Base-by-base conservation (phyloP, 2,888 invertebrate genomes). In the Xylota sylvarum region DNA sequence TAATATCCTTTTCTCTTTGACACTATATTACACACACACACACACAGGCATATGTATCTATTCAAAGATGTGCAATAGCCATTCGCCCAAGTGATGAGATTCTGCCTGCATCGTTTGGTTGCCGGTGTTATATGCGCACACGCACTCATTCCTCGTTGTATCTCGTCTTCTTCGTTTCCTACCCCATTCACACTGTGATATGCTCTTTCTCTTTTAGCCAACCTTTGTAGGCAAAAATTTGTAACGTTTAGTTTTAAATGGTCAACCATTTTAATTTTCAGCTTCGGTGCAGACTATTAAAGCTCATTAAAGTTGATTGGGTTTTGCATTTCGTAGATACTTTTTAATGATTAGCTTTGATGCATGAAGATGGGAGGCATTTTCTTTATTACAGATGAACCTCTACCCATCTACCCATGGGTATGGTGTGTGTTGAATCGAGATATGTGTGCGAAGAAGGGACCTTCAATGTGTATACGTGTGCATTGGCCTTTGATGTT, bases 291-390 rank as follows among this genome's bases (percentile, higher is more conserved):
- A 88, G 88, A 89, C 88, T 88, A 89, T 89, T 89, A 89, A 89
- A 89, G 88, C 89, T 89, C 89, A 89, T 89, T 89, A 89, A 89
- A 89, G 88, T 89, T 89, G 89, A 89, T 89, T 89, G 89, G 88
- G 88, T 89, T 89, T 89, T 88, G 86, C 88, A 87, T 88, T 88
- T 88, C 87, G 83, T 87, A 83, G 83, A 87, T 79, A 87, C 83
- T 84, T 76, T 83, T 87, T 84, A 84, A 84, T 67, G 87, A 84
- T 84, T 84, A 80, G 84, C 84, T 84, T 84, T 84, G 88, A 76
- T 88, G 82, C 83, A 82, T 87, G 83, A 79, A 84, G 83, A 87
- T 84, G 83, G 78, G 77, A 84, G 79, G 83, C 65, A 79, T 67
- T 79, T 65, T 69, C 65, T 77, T 81, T 80, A 78, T 83, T 83